Conservation (phyloP, 2,113 vertebrate species). For the Sceloporus tristichus region DNA sequence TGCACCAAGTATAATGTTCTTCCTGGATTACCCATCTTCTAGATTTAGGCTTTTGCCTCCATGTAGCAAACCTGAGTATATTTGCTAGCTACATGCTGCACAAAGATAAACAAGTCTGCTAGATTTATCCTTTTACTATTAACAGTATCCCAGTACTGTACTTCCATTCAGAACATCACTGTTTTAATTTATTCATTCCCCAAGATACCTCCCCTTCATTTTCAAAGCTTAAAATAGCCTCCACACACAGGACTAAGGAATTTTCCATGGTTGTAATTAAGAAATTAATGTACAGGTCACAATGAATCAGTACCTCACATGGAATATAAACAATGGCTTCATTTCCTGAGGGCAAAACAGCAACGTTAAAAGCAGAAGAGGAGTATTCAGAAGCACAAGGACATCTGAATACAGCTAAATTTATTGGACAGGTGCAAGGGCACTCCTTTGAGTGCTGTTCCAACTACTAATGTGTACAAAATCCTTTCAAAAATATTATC, state of each 20-base stretch:
- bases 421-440: background rate
- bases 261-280: background rate
- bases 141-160: background rate
- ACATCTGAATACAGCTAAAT: background rate
- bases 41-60: background rate
- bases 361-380: background rate
- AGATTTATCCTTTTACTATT: background rate
- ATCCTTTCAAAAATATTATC: background rate
- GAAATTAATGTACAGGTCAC: background rate
- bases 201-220: background rate
- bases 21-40: background rate
- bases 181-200: background rate
- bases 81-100: background rate
- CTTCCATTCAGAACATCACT: background rate
- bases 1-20: background rate
- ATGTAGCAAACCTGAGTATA: background rate
- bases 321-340: background rate
- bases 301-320: background rate
- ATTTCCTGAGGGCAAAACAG: no score
- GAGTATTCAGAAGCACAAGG: background rate
- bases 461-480: background rate
- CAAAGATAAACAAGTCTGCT: background rate
- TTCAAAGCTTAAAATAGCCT: background rate
- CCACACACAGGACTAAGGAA: background rate
- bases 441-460: background rate